A percentile compares a stretch with the other conserved stretches of the same genome.
phyloP scores from a whole-genome alignment of 92 coral and sea anemone species.

The Phymanthus crucifer region DNA sequence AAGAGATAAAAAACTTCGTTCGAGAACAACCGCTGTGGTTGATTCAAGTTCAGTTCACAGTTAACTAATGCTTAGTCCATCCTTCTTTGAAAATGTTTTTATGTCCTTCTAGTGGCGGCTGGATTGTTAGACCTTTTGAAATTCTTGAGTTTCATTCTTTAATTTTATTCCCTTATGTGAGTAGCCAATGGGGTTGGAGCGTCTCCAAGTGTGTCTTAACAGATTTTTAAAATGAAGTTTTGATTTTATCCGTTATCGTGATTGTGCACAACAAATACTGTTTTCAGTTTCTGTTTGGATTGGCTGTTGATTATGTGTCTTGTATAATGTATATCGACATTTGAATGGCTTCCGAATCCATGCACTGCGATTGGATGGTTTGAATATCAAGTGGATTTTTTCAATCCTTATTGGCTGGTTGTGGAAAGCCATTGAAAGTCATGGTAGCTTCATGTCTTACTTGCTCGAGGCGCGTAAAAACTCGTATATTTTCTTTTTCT shows the following conservation, averaged over 20 bases:
- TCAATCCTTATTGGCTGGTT: not conserved
- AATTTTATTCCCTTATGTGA: not conserved
- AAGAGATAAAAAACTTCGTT: not conserved
- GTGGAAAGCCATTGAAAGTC: not conserved
- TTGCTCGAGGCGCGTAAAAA: not conserved
- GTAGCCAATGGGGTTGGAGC: not conserved
- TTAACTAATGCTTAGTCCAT: not conserved
- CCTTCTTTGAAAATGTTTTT: not conserved
- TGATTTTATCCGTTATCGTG: not conserved
- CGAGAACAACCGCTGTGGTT: not conserved
- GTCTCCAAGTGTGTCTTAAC: not conserved
- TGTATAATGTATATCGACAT: not conserved
- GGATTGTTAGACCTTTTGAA: not conserved
- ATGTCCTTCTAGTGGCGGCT: not conserved
- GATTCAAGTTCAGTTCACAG: not conserved
- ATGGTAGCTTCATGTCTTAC: not conserved
- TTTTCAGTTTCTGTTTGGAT: not conserved
- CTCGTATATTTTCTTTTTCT: not conserved
- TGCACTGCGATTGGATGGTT: not conserved
- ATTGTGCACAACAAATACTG: not conserved
- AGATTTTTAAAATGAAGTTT: not conserved
- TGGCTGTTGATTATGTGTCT: no score
- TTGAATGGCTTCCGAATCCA: not conserved
- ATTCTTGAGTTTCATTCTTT: not conserved
- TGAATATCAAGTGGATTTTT: not conserved